Evolutionary conservation across 2,888 invertebrate genomes (phyloP), one percentile per base, ranked within the genome.

Genomic region (Tubulanus polymorphus): DNA sequence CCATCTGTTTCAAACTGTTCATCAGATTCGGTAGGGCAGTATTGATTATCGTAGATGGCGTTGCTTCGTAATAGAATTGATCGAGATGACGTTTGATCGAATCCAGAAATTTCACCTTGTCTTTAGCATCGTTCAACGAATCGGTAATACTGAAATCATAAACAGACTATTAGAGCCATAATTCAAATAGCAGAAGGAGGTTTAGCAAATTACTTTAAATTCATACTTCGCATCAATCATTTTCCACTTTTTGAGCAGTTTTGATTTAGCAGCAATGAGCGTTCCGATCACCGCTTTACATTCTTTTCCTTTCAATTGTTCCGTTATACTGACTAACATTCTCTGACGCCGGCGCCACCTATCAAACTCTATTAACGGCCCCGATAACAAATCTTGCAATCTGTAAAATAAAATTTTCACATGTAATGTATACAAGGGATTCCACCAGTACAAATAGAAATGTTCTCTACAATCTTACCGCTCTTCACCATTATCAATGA

Each of bases 71-170:
- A 57, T 76, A 76, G 56, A 79, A 65, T 65, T 73, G 72, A 50
- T 75, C 72, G 60, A 79, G 69, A 55, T 74, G 70, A 8, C 75
- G 65, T 57, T 72, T 69, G 54, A 79, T 62, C 2, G 75, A 74
- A 55, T 79, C 78, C 55, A 79, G 63, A 59, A 76, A 79, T 52
- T 74, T 75, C 53, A 78, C 74, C 62, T 79, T 79, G 61, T 79
- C 79, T 56, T 76, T 76, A 3, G 78, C 75, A 57, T 78, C 78
- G 65, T 79, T 79, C 69, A 77, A 70, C 6, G 73, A 75, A 65
- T 79, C 79, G n/a, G 79, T 77, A 48, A 79, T 75, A 26, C 78
- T 79, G 63, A 15, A 54, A 55, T 37, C 46, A 18, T 47, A 46
- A 54, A n/a, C n/a, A 5, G 23, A 15, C 15, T 23, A 41, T 8